Base-by-base conservation (phyloP, 2,888 invertebrate genomes). In the Gandaritis pyraliata region DNA sequence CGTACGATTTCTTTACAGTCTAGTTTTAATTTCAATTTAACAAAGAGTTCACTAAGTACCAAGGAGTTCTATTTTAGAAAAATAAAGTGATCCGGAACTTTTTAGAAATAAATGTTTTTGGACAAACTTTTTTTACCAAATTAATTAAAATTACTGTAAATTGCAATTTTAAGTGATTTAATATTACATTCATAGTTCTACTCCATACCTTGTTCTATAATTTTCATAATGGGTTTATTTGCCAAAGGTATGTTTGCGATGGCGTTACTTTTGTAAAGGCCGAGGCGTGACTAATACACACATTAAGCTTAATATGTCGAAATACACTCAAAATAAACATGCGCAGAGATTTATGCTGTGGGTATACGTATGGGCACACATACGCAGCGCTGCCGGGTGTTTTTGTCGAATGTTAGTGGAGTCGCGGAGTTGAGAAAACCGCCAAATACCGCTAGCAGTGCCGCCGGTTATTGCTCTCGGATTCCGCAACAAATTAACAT, bases 401-500 rank as follows among this genome's bases (percentile, higher is more conserved):
- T 90, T 90, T 91, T 89, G 87, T 86, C 78, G 86, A 89, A 88
- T 88, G 84, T 88, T 85, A 88, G 41, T 48, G 11, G 85, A 86
- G 82, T 69, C 83, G 80, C 86, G 83, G 88, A 88, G 82, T 69
- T 82, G 81, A 87, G 84, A 88, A 88, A 89, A 90, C 90, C 90
- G 79, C 89, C 85, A 78, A 88, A 89, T 91, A 91, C 91, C 91
- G 91, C 91, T 91, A 91, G 83, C 85, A 80, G 72, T 75, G 81
- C 80, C 78, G 83, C 80, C 90, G 90, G 91, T 90, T 92, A 90
- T 90, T 91, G 91, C 91, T 90, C 91, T 90, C 90, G 71, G 88
- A 89, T 91, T 90, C 91, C 90, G 91, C 90, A 92, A 92, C 89
- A 90, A 91, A 92, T 92, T 92, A 92, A 89, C 90, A 92, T 91